Evolutionary conservation across 2,797 vertebrate genomes (phyloP).

Genomic region (Enteromius mattozi): DNA sequence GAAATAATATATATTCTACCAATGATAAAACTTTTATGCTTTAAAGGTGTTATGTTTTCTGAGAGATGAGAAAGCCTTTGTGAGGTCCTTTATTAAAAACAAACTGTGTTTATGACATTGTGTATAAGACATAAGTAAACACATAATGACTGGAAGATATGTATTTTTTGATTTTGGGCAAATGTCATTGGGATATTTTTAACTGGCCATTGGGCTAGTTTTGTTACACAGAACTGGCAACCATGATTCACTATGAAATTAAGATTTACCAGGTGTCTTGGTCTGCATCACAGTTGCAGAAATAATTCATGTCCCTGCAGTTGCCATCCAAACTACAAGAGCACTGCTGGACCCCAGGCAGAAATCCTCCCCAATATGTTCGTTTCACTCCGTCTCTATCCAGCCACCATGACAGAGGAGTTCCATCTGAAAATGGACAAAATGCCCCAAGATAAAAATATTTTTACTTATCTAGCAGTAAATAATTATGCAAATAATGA

Average conservation of each 20-base stretch:
- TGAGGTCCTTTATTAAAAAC: background rate
- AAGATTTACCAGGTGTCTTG: slow-evolving; percentile 84
- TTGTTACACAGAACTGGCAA: background rate
- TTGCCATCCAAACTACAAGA: slow-evolving; percentile 86
- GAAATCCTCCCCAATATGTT: slow-evolving; percentile 86
- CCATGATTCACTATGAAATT: background rate
- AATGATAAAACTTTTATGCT: background rate
- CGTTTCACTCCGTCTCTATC: slow-evolving; percentile 82
- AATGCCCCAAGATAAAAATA: background rate
- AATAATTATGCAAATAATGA: slow-evolving; percentile 39
- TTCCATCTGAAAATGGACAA: slow-evolving; percentile 75
- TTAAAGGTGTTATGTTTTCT: background rate
- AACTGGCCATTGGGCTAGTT: background rate
- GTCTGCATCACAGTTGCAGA: slow-evolving; percentile 89
- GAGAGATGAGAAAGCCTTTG: background rate
- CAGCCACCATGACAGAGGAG: slow-evolving; percentile 86
- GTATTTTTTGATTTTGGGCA: background rate
- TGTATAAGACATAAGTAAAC: background rate
- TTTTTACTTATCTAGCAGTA: background rate
- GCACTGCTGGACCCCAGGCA: slow-evolving; percentile 85
- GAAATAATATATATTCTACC: background rate
- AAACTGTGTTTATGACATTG: background rate
- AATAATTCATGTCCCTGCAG: slow-evolving; percentile 85
- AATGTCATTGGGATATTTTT: background rate
- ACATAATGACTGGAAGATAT: background rate